phyloP scores from a whole-genome alignment of 2,888 invertebrate species.

The Oxyteleia sp. region DNA sequence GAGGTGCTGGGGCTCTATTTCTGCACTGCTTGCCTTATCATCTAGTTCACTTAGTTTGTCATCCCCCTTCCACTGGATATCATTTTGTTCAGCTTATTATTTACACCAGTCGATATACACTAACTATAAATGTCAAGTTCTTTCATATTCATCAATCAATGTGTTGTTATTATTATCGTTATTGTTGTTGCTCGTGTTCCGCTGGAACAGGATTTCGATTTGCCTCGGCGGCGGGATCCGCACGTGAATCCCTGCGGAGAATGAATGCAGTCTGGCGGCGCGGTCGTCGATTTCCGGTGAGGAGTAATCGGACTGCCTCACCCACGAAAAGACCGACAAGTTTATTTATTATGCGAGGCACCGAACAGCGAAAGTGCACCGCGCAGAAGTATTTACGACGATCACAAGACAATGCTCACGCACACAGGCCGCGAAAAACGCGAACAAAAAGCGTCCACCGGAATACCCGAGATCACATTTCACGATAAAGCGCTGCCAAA shows the following conservation, averaged over 20 bases:
- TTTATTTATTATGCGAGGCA: slow-evolving; percentile 72
- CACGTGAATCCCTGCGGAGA: slow-evolving; percentile 12
- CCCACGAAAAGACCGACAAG: slow-evolving; percentile 64
- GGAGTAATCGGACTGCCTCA: slow-evolving; percentile 63
- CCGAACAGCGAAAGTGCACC: slow-evolving; percentile 75
- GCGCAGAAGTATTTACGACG: slow-evolving; percentile 83
- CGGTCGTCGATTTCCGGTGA: slow-evolving; percentile 58
- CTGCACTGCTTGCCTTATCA: slow-evolving; percentile 82
- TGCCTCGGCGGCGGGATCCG: slow-evolving; percentile 2
- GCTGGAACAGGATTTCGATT: not conserved
- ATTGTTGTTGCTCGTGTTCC: not conserved
- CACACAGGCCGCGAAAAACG: slow-evolving; percentile 46
- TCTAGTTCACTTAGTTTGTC: slow-evolving; percentile 78
- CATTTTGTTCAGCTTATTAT: too few relatives aligned
- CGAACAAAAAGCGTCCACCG: slow-evolving; percentile 50
- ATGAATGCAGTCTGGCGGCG: slow-evolving; percentile 12
- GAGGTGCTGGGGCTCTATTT: slow-evolving; percentile 81
- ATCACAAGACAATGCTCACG: slow-evolving; percentile 81
- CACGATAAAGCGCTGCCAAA: slow-evolving; percentile 63
- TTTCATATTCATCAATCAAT: too few relatives aligned
- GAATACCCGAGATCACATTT: slow-evolving; percentile 54
- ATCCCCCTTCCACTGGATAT: too few relatives aligned
- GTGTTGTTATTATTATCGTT: not conserved
- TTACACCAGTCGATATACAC: too few relatives aligned
- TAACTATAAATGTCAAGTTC: too few relatives aligned